Conservation (phyloP, 1,140 invertebrate genomes). For the Phthorimaea operculella region DNA sequence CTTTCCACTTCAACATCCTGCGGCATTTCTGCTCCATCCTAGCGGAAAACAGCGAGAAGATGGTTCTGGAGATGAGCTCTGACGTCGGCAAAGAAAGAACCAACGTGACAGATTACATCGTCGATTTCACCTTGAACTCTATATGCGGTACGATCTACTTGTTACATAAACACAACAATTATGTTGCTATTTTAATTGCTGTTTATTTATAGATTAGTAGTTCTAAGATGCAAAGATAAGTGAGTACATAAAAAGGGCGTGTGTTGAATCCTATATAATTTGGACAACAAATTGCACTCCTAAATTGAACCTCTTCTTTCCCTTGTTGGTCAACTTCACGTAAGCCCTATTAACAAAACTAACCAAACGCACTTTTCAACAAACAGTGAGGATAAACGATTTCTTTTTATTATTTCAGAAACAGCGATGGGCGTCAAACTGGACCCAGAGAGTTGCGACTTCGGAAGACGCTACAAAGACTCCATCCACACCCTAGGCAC, state of each 20-base stretch:
- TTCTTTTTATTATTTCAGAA: slow-evolving; percentile 62
- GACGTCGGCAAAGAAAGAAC: slow-evolving; percentile 43
- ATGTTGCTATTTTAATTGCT: too few relatives aligned
- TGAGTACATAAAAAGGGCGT: too few relatives aligned
- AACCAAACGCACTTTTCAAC: too few relatives aligned
- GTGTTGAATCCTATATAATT: too few relatives aligned
- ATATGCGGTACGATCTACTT: slow-evolving; percentile 9
- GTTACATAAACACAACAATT: too few relatives aligned
- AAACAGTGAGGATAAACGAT: too few relatives aligned
- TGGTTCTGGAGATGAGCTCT: slow-evolving; percentile 32
- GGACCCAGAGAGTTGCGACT: slow-evolving; percentile 68
- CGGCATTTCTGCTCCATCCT: slow-evolving; percentile 76
- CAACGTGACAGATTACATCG: slow-evolving; percentile 74
- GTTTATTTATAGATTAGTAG: too few relatives aligned
- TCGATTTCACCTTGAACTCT: slow-evolving; percentile 76
- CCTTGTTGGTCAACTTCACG: too few relatives aligned
- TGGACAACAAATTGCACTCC: too few relatives aligned
- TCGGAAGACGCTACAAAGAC: slow-evolving; percentile 72
- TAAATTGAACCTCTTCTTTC: too few relatives aligned
- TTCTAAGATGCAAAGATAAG: too few relatives aligned
- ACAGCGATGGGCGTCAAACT: slow-evolving; percentile 84
- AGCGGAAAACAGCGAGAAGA: slow-evolving; percentile 50
- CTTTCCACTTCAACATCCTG: slow-evolving; percentile 89
- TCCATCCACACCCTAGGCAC: slow-evolving; percentile 60
- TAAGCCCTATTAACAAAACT: too few relatives aligned